Conservation (phyloP, 1,140 invertebrate genomes). For the Galleria mellonella region DNA sequence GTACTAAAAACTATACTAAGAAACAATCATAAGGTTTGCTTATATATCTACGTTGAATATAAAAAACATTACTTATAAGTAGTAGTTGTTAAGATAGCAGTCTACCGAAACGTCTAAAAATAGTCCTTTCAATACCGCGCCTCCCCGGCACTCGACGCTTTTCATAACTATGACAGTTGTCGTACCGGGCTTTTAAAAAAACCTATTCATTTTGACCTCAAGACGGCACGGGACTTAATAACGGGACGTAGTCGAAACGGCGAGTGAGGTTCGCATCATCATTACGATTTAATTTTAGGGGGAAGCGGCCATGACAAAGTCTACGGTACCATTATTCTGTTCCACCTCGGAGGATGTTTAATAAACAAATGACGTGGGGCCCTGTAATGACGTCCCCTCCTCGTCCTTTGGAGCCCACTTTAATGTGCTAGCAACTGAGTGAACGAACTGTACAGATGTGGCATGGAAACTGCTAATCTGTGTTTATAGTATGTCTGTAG, state of each 20-base stretch:
- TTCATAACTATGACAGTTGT: conserved; percentile 67
- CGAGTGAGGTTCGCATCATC: conserved; percentile 60
- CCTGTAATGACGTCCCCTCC: conserved; percentile 49
- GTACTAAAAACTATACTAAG: too few relatives aligned
- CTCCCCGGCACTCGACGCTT: conserved; percentile 42
- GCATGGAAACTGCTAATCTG: conserved; percentile 10
- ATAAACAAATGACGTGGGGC: conserved; percentile 69
- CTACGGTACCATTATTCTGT: conserved; percentile 62
- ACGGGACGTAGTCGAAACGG: conserved; percentile 45
- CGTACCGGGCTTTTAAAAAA: conserved; percentile 57
- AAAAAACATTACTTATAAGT: too few relatives aligned
- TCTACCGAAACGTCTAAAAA: too few relatives aligned
- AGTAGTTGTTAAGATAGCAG: too few relatives aligned
- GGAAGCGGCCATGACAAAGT: conserved; percentile 65
- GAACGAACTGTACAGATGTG: conserved; percentile 17
- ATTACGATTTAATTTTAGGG: conserved; percentile 69
- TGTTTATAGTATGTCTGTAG: too few relatives aligned
- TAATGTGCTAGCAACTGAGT: conserved; percentile 22
- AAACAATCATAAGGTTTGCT: too few relatives aligned
- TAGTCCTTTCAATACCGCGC: conserved; percentile 2
- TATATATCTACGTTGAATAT: too few relatives aligned
- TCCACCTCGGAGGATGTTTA: conserved; percentile 68
- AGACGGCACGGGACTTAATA: conserved; percentile 65
- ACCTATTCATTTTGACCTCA: conserved; percentile 69
- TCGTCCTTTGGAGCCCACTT: conserved; percentile 44